Evolutionary conservation across 2,113 vertebrate species (phyloP).

Genomic region (Marmota flaviventris): DNA sequence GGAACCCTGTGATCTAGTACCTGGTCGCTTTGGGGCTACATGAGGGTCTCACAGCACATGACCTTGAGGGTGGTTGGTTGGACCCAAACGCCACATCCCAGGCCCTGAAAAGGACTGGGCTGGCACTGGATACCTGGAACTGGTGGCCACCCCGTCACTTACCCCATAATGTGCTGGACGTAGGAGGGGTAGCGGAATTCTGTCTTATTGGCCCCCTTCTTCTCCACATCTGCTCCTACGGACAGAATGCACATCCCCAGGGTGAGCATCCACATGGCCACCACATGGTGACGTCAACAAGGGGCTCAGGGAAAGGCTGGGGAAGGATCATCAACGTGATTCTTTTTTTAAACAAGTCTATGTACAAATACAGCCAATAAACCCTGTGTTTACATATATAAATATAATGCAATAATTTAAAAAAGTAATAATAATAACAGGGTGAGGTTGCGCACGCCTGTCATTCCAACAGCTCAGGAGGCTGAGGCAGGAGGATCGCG

Average conservation of each 20-base stretch:
- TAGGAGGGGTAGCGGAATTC: conserved; percentile 98
- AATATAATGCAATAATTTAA: no score
- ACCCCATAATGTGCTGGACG: conserved; percentile 99
- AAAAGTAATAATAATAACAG: no score
- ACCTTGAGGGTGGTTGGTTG: not conserved
- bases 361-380: no score
- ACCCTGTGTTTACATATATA: no score
- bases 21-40: not conserved
- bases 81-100: not conserved
- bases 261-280: rapidly evolving
- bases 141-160: conserved; percentile 48
- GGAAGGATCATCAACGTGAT: not conserved
- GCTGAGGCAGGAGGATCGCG: no score
- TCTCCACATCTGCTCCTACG: conserved; percentile 95
- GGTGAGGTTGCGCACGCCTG: no score
- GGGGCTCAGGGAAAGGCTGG: not conserved
- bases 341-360: no score
- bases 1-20: not conserved
- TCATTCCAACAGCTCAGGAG: no score
- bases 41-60: not conserved
- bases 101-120: not conserved
- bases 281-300: not conserved
- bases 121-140: not conserved
- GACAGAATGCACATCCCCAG: not conserved
- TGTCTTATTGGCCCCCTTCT: conserved; percentile 89